Percentiles rank a stretch among this genome's conserved stretches.
phyloP scores from a whole-genome alignment of 2,113 vertebrate species.

The Tetraodon nigroviridis region DNA sequence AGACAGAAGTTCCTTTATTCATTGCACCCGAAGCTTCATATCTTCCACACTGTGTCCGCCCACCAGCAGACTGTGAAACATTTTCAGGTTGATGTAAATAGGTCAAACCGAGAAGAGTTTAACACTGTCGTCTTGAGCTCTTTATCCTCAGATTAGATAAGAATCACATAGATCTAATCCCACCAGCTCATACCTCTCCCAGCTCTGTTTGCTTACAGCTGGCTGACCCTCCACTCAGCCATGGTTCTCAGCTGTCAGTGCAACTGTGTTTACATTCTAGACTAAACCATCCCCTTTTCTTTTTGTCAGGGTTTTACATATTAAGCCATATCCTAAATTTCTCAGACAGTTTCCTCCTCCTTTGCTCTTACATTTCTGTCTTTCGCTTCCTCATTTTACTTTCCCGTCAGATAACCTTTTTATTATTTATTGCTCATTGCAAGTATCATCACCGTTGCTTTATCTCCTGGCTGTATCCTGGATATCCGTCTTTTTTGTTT shows the following conservation, averaged over 20 bases:
- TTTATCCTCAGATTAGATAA: constrained; percentile 49
- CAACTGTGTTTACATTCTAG: background rate
- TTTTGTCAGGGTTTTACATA: too few species aligned
- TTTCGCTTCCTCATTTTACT: background rate
- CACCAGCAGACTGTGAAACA: background rate
- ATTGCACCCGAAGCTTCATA: constrained; percentile 1
- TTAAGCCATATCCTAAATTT: constrained; percentile 4
- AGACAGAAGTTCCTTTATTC: background rate
- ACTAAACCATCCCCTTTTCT: background rate
- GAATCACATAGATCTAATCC: constrained; percentile 51
- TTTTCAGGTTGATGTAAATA: constrained; percentile 23
- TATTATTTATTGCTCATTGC: background rate
- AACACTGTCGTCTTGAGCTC: constrained; percentile 35
- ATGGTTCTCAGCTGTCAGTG: constrained; percentile 31
- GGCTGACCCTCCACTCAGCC: constrained; percentile 39
- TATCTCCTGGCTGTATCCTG: constrained; percentile 1
- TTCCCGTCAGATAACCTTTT: background rate
- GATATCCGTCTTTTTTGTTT: constrained; percentile 1
- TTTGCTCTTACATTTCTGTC: background rate
- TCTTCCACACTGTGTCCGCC: background rate
- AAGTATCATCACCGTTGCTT: background rate
- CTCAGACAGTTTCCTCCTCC: background rate
- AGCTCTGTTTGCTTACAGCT: constrained; percentile 49
- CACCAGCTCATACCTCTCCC: constrained; percentile 36
- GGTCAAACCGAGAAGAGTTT: constrained; percentile 15